phyloP scores from a whole-genome alignment of 2,113 vertebrate genomes.

The Miniopterus natalensis region DNA sequence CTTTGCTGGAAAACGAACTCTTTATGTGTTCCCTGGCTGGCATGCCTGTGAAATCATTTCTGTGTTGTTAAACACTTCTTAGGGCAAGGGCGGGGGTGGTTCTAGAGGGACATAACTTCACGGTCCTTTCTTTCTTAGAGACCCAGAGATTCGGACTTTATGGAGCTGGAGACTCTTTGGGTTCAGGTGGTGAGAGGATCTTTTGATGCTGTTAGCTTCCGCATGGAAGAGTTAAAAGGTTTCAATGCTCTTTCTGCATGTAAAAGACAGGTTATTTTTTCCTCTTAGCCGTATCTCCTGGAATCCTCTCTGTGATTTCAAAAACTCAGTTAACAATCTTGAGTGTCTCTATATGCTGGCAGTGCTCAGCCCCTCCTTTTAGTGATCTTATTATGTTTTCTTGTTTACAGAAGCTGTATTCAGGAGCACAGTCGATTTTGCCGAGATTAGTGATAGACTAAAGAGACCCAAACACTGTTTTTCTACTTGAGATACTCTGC shows the following conservation, averaged over 20 bases:
- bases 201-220: not conserved
- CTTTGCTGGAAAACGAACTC: not conserved
- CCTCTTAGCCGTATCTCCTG: not conserved
- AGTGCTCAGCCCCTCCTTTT: not conserved
- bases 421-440: conserved; percentile 43
- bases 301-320: conserved; percentile 40
- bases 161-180: not conserved
- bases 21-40: not conserved
- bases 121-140: conserved; percentile 29
- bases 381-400: not conserved
- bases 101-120: conserved; percentile 2
- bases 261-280: conserved; percentile 21
- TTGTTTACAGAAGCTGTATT: not conserved
- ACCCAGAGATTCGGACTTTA: not conserved
- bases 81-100: not conserved
- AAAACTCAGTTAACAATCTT: not conserved
- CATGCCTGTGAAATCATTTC: conserved; percentile 3
- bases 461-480: conserved; percentile 32
- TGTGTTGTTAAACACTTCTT: conserved; percentile 44
- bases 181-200: not conserved
- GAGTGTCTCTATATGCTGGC: not conserved
- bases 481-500: conserved; percentile 28
- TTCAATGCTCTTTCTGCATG: not conserved
- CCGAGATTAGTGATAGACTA: conserved; percentile 40
- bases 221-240: not conserved